Evolutionary conservation across 2,888 invertebrate species (phyloP), one percentile per base, ranked within the genome.

Genomic region (Chrysina gloriosa): DNA sequence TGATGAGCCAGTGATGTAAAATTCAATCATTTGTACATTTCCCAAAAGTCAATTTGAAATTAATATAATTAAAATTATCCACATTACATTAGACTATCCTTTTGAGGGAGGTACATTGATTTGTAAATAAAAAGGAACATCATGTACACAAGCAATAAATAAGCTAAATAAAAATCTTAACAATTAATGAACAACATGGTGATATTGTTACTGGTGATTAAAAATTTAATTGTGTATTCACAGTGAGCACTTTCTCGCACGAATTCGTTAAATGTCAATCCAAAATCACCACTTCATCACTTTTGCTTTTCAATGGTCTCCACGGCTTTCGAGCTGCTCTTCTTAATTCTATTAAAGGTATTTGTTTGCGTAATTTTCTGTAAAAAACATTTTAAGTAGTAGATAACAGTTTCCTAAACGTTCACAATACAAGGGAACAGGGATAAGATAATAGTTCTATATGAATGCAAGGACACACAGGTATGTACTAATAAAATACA

Each of bases 291-390:
- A 88, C 87, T 76, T 86, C 86, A 74, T 85, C 82, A 65, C 77
- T 73, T 81, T 85, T 84, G 67, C 79, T 78, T 75, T 82, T 81
- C 73, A 90, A 83, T 81, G 87, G 86, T 78, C 91, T 86, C 90
- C 93, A 94, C 7, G 95, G 95, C 80, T 94, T 94, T 72, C 95
- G 89, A 45, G 95, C 95, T 71, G 93, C 92, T 79, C 94, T 88
- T 78, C 94, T 88, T 78, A 95, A 85, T 81, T 95, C 95, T 73
- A 89, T 86, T 76, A 90, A 88, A 74, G 92, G 90, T 80, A 97
- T 86, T 81, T 90, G 90, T 83, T 93, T 92, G 78, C 97, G 89
- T 79, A 93, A 87, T 87, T 92, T 91, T 86, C 96, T 96, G 83
- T 5, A 82, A 83, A 75, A 75, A 75, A 72, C 67, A 70, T n/a